phyloP scores from a whole-genome alignment of 2,113 vertebrate species.

The Rhombomys opimus region DNA sequence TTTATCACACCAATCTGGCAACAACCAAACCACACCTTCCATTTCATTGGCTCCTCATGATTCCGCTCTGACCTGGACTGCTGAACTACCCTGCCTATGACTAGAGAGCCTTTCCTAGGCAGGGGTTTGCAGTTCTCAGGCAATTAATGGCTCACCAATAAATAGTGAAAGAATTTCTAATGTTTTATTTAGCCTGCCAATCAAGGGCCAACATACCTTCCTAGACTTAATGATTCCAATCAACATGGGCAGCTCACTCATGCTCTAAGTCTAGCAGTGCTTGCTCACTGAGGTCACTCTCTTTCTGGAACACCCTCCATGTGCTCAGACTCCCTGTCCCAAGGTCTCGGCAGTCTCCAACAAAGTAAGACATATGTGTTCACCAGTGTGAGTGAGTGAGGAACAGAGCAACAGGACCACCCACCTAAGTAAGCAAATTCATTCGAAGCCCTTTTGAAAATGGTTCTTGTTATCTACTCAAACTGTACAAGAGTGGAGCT shows the following conservation, averaged over 20 bases:
- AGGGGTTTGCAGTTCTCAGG: neutral
- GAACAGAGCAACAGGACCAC: neutral
- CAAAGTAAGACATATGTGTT: neutral
- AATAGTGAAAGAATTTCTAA: neutral
- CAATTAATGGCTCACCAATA: neutral
- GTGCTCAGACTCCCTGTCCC: neutral
- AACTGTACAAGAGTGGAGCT: neutral
- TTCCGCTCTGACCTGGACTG: neutral
- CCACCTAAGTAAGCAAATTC: neutral
- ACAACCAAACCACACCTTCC: neutral
- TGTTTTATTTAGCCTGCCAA: constrained; percentile 1
- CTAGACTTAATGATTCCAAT: neutral
- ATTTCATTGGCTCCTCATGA: neutral
- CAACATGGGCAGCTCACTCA: neutral
- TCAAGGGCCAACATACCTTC: neutral
- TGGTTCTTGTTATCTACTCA: neutral
- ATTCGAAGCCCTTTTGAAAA: neutral
- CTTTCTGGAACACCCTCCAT: neutral
- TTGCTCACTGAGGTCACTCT: neutral
- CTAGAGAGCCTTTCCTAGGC: neutral
- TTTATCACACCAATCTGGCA: neutral
- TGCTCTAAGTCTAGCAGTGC: neutral
- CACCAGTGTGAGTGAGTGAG: neutral
- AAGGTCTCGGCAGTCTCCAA: neutral
- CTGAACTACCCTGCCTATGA: neutral